A percentile compares a stretch with the other conserved stretches of the same genome.
Evolutionary conservation across 2,113 vertebrate species (phyloP).

Genomic region (Aepyceros melampus): DNA sequence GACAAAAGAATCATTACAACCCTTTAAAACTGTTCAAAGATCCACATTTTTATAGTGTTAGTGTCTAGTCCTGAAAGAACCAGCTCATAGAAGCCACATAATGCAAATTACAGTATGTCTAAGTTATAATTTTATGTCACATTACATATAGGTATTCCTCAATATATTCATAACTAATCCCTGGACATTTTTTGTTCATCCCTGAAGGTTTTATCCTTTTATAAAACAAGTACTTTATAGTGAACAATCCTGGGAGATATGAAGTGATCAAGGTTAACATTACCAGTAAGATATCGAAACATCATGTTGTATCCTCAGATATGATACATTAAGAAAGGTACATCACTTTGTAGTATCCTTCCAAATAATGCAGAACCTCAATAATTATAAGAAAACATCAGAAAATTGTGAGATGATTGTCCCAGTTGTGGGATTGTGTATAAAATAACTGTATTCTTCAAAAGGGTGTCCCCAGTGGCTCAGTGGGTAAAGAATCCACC

Average conservation of each 20-base stretch:
- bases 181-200: background rate
- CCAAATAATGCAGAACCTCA: background rate
- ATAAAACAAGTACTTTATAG: background rate
- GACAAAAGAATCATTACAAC: background rate
- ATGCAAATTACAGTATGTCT: background rate
- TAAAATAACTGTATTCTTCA: background rate
- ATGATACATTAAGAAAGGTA: background rate
- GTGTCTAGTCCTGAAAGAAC: background rate
- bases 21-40: background rate
- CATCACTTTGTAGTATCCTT: background rate
- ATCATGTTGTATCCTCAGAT: background rate
- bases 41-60: background rate
- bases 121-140: background rate
- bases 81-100: background rate
- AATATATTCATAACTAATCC: background rate
- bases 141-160: background rate
- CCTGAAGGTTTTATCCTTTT: background rate
- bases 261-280: background rate
- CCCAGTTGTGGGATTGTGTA: background rate
- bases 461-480: background rate
- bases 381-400: background rate
- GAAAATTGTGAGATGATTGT: background rate
- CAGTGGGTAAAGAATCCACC: background rate
- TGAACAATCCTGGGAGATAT: background rate
- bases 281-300: background rate